Evolutionary conservation across 2,113 vertebrate species (phyloP), one percentile per base, ranked within the genome.

Genomic region (Apus apus): DNA sequence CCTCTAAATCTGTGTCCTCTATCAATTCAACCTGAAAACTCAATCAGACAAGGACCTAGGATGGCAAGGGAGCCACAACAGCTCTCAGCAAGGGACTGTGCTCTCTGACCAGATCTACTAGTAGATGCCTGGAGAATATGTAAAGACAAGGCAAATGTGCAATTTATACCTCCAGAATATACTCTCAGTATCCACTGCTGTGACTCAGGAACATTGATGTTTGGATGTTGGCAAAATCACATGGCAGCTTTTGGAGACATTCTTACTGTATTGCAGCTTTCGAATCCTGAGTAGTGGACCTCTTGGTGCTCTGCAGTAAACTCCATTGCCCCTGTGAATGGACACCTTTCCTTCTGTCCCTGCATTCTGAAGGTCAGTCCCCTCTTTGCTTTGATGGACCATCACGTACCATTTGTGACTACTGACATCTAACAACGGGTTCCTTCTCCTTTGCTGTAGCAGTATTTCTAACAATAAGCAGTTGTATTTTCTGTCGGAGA

Each of bases 201-300:
- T 50, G 15, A 19, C 25, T 76, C n/a, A 18, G 48, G 61, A 40
- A 7, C 14, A 46, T 40, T 61, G 8, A 8, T 9, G 23, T 6
- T 38, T 65, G 22, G 18, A 40, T 36, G 26, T 8, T 50, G 62
- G 48, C 38, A 4, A 6, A 50, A 30, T 27, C 6, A 6, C 20
- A 29, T 8, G n/a, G 12, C 26, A 27, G 23, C 1, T 79, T 91
- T 75, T 48, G 32, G n/a, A 65, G 36, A 36, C 11, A 30, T 60
- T 72, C 45, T 83, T 56, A 2, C 18, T 9, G 1, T 6, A 16
- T 21, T 53, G 2, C 8, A 15, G 20, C 34, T 76, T 79, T 54
- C 57, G 40, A 12, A 40, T 2, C 0, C 0, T 36, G n/a, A 80
- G 40, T 51, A 50, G 30, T 25, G 45, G 23, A 13, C 2, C 13